phyloP scores from a whole-genome alignment of 23 tunicate genomes.

The Halocynthia roretzi region DNA sequence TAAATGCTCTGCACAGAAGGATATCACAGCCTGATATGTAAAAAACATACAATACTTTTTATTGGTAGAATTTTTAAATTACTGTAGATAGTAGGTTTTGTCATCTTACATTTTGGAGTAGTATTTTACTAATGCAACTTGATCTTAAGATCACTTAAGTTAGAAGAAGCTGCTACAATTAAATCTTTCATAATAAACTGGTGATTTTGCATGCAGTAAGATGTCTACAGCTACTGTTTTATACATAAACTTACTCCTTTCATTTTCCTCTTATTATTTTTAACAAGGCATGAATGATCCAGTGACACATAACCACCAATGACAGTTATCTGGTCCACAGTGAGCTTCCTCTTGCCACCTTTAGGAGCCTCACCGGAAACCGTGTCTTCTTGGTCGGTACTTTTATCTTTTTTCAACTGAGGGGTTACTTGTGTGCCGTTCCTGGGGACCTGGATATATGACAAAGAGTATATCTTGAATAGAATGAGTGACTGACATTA shows the following conservation, averaged over 20 bases:
- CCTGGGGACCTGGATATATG: too few relatives aligned
- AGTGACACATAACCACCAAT: constrained; percentile 86
- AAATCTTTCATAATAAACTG: background rate
- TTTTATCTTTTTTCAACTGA: too few relatives aligned
- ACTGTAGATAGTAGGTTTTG: too few relatives aligned
- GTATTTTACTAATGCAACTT: too few relatives aligned
- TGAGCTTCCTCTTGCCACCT: constrained; percentile 66
- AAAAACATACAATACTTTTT: background rate
- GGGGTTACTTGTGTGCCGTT: too few relatives aligned
- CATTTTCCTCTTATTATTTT: constrained; percentile 21
- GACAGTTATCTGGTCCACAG: constrained; percentile 83
- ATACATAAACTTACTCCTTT: constrained; percentile 21
- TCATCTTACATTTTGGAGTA: too few relatives aligned
- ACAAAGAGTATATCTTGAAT: too few relatives aligned
- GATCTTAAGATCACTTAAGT: too few relatives aligned
- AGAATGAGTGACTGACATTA: too few relatives aligned
- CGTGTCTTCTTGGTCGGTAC: background rate
- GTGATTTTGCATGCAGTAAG: background rate
- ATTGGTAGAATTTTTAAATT: too few relatives aligned
- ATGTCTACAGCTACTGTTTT: background rate
- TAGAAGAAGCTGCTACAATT: background rate
- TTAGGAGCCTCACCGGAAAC: constrained; percentile 20
- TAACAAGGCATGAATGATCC: constrained; percentile 29
- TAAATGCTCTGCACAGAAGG: constrained; percentile 21
- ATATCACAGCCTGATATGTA: constrained; percentile 11